Percentiles rank a stretch among this genome's conserved stretches.
Evolutionary conservation across 2,113 vertebrate genomes (phyloP).

Genomic region (Oriolus oriolus): DNA sequence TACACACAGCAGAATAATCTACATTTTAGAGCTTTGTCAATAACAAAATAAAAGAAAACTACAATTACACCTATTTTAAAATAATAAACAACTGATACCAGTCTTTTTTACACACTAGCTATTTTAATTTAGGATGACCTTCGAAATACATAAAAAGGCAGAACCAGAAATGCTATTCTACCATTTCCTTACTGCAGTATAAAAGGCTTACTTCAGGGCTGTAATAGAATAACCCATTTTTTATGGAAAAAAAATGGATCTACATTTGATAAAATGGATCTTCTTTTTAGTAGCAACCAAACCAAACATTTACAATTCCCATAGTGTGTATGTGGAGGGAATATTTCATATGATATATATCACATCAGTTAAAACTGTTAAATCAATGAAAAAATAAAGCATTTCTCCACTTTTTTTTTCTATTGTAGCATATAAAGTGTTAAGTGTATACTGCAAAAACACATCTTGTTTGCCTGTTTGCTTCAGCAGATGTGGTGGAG

Average conservation of each 20-base stretch:
- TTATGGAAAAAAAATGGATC: background rate
- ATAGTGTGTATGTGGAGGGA: background rate
- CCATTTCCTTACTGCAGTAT: background rate
- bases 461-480: background rate
- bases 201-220: background rate
- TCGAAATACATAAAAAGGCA: background rate
- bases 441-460: background rate
- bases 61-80: background rate
- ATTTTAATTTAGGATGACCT: background rate
- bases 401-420: background rate
- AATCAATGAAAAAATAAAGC: background rate
- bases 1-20: background rate
- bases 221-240: background rate
- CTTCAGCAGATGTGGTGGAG: slow-evolving; percentile 1
- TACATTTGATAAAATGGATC: background rate
- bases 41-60: background rate
- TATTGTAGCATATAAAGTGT: background rate
- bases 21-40: background rate
- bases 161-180: background rate
- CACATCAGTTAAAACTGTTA: background rate
- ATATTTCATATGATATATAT: background rate
- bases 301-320: background rate
- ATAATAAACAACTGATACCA: background rate
- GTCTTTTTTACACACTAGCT: background rate
- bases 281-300: background rate